These are phyloP conservation scores for Mormyrus proboscirostris DNA, from an alignment of 2,797 vertebrate genomes.

Conservation along the genomic window DNA sequence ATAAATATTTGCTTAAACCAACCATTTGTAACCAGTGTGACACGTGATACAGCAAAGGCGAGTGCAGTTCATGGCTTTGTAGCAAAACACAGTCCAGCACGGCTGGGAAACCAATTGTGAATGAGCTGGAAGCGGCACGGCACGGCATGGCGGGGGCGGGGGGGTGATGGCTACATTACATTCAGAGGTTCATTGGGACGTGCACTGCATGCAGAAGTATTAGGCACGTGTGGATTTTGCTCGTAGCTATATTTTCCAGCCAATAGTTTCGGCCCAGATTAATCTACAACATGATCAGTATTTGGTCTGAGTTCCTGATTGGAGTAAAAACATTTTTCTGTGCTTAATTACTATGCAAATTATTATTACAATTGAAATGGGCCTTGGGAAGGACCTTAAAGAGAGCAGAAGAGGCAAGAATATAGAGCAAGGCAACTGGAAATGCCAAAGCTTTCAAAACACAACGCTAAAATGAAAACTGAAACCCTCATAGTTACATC, in stretches of 20 bases:
- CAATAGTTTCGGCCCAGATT: neutral
- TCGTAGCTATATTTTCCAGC: neutral
- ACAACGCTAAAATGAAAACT: neutral
- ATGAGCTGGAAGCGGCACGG: neutral
- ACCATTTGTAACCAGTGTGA: neutral
- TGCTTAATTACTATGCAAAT: neutral
- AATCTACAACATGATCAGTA: neutral
- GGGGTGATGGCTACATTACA: neutral
- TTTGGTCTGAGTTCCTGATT: neutral
- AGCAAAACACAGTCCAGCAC: neutral
- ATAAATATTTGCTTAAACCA: neutral
- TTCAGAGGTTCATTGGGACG: neutral
- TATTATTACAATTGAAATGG: neutral
- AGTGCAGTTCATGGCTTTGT: neutral
- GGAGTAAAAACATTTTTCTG: neutral
- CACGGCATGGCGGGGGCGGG: no score
- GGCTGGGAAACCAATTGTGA: neutral
- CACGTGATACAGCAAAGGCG: neutral
- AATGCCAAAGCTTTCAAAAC: neutral
- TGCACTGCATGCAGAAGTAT: neutral
- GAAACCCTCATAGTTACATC: neutral
- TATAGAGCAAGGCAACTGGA: neutral
- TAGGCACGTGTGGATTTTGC: neutral
- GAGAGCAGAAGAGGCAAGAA: neutral
- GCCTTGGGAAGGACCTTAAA: neutral